Evolutionary conservation across 2,797 vertebrate genomes (phyloP).

Genomic region (Parotocinclus haroldoi): DNA sequence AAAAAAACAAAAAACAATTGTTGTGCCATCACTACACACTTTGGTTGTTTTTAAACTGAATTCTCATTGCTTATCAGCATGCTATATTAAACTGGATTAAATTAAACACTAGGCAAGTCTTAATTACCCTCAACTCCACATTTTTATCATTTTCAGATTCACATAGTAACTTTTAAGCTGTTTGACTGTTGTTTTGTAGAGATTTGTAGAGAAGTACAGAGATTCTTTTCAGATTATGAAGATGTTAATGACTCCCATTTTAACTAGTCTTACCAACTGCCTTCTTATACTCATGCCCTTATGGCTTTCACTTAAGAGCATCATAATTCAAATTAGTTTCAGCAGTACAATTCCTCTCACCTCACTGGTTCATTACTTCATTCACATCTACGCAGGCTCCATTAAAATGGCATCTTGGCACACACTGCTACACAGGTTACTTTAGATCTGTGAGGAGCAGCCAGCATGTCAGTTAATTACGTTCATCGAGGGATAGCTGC

Average conservation of each 20-base stretch:
- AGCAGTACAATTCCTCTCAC: constrained; percentile 35
- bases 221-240: constrained; percentile 6
- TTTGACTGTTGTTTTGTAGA: too few relatives aligned
- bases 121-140: too few relatives aligned
- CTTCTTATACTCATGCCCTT: neutral
- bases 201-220: too few relatives aligned
- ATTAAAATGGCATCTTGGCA: constrained; percentile 43
- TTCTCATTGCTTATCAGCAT: constrained; percentile 71
- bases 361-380: constrained; percentile 51
- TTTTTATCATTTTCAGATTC: constrained; percentile 58
- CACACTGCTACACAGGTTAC: constrained; percentile 57
- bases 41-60: neutral
- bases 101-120: constrained; percentile 87
- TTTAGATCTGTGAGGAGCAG: constrained; percentile 58
- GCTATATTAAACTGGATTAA: constrained; percentile 88
- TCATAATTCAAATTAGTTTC: constrained; percentile 45
- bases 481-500: constrained; percentile 73
- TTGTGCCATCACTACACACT: too few relatives aligned
- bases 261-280: constrained; percentile 7
- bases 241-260: constrained; percentile 26
- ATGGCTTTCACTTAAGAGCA: constrained; percentile 32
- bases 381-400: constrained; percentile 40
- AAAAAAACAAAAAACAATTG: neutral
- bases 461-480: constrained; percentile 81
- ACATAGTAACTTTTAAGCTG: too few relatives aligned